Conservation (phyloP, 2,113 vertebrate species). For the Ciconia boyciana region DNA sequence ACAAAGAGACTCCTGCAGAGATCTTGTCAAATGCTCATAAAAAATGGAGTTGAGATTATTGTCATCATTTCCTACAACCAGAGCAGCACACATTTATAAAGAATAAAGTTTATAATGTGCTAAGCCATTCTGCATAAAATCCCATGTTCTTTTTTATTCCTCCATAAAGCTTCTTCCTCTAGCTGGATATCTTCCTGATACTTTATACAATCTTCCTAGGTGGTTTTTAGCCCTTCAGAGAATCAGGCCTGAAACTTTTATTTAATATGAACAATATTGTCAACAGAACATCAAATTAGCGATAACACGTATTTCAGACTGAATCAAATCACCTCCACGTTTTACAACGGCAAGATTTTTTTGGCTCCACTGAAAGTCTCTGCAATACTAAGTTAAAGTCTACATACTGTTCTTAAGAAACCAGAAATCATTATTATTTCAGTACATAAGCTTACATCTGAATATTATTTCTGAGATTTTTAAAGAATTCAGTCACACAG, state of each 20-base stretch:
- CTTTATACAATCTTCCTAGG: neutral
- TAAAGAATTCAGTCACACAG: neutral
- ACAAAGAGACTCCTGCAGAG: constrained; percentile 93
- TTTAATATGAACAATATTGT: neutral
- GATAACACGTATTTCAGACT: neutral
- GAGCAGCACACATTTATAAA: neutral
- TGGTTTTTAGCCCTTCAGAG: neutral
- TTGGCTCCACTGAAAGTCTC: neutral
- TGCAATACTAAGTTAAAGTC: neutral
- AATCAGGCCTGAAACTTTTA: neutral
- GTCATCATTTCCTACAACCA: constrained; percentile 85
- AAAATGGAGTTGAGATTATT: constrained; percentile 98
- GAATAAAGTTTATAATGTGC: neutral
- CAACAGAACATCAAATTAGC: neutral
- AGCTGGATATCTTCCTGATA: neutral
- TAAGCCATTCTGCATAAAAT: neutral
- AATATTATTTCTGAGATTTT: neutral
- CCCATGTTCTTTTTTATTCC: neutral
- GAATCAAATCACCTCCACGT: neutral
- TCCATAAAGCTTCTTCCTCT: neutral
- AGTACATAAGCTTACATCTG: neutral
- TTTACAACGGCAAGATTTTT: neutral
- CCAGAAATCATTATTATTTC: neutral
- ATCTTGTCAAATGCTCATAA: constrained; percentile 95
- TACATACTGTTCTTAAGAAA: neutral